These are phyloP conservation scores for Amphipoea lucens DNA, from an alignment of 2,888 invertebrate genomes.

Conservation along the genomic window DNA sequence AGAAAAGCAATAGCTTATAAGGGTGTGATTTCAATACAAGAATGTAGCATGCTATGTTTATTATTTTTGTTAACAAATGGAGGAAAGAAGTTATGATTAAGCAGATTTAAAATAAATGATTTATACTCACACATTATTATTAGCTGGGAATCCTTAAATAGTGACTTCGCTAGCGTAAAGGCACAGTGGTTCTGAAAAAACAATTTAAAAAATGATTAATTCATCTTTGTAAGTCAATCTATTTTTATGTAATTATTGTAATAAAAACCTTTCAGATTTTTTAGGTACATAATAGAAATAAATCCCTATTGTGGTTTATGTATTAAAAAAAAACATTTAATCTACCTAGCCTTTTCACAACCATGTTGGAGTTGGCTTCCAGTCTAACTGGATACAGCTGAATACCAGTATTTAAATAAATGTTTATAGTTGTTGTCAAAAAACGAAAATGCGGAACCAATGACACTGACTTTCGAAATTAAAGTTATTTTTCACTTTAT, in stretches of 20 bases:
- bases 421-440: too few species aligned
- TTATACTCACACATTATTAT: constrained; percentile 92
- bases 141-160: constrained; percentile 93
- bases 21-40: background rate
- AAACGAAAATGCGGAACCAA: too few species aligned
- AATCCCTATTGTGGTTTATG: too few species aligned
- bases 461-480: too few species aligned
- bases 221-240: background rate
- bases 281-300: too few species aligned
- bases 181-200: constrained; percentile 85
- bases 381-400: background rate
- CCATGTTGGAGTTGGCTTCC: background rate
- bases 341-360: background rate
- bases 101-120: background rate
- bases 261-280: background rate
- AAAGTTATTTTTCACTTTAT: too few species aligned
- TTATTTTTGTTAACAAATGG: background rate
- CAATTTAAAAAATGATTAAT: constrained; percentile 33
- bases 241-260: background rate
- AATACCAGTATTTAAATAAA: background rate
- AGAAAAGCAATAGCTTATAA: background rate
- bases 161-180: constrained; percentile 90
- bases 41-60: background rate
- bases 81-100: background rate
- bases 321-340: background rate